Percentiles rank a stretch among this genome's conserved stretches.
These are phyloP conservation scores for Acanthopleura granulata DNA, from an alignment of 2,888 invertebrate genomes.

Conservation along the genomic window DNA sequence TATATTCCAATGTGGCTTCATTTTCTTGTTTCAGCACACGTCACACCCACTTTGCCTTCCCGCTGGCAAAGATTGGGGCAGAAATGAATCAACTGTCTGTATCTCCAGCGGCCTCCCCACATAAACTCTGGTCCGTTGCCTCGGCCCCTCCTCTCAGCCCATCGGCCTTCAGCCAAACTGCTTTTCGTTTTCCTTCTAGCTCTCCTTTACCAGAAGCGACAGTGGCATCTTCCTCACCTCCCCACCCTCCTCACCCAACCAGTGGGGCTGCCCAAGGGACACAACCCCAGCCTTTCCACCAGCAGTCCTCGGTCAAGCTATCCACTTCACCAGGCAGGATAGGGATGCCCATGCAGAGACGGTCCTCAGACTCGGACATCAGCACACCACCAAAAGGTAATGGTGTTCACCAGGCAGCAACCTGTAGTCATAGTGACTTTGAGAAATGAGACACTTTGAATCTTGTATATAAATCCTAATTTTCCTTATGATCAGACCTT, in stretches of 20 bases:
- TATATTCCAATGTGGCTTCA: not conserved
- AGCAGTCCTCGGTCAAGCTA: conserved; percentile 71
- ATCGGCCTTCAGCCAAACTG: conserved; percentile 43
- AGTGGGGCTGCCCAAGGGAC: conserved; percentile 48
- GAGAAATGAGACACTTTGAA: too few relatives aligned
- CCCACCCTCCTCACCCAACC: conserved; percentile 39
- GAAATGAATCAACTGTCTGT: conserved; percentile 9
- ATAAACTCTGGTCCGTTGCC: conserved; percentile 22
- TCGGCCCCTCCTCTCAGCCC: conserved; percentile 35
- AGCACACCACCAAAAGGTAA: conserved; percentile 94
- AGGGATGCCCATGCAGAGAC: conserved; percentile 72
- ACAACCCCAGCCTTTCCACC: conserved; percentile 62
- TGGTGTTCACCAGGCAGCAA: not conserved
- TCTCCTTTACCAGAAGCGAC: conserved; percentile 64
- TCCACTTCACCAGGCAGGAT: conserved; percentile 71
- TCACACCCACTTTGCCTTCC: not conserved
- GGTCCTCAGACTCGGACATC: conserved; percentile 94
- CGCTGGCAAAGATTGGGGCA: too few relatives aligned
- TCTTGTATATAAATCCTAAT: too few relatives aligned
- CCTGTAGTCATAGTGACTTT: too few relatives aligned
- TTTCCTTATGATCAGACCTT: too few relatives aligned
- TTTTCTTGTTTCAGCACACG: not conserved
- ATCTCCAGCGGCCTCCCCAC: conserved; percentile 27
- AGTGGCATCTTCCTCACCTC: conserved; percentile 37
- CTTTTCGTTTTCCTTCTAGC: conserved; percentile 62